Percentiles rank a stretch among this genome's conserved stretches.
Evolutionary conservation across 2,113 vertebrate genomes (phyloP).

Genomic region (Cnemophilus loriae): DNA sequence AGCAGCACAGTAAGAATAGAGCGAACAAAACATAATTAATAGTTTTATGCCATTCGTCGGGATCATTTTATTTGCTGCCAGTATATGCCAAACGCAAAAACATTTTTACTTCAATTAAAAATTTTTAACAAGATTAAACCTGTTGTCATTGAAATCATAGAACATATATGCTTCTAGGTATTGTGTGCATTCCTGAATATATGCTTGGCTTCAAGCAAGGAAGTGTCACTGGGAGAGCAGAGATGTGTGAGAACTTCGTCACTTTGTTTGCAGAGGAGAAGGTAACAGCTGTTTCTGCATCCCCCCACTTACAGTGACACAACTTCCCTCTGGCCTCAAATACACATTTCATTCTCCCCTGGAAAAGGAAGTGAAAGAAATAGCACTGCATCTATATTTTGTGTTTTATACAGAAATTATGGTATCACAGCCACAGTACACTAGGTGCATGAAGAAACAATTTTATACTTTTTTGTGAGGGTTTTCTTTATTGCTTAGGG

Average conservation of each 20-base stretch:
- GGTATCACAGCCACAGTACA: not conserved
- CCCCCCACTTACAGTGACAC: not conserved
- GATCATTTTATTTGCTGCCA: conserved; percentile 53
- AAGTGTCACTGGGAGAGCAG: not conserved
- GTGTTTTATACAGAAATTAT: not conserved
- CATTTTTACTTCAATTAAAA: conserved; percentile 52
- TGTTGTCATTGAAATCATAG: not conserved
- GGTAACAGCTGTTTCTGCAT: not conserved
- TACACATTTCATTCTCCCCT: not conserved
- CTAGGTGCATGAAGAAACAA: not conserved
- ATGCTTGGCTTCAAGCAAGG: not conserved
- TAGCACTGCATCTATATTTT: not conserved
- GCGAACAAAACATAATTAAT: conserved; percentile 60
- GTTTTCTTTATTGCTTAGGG: not conserved
- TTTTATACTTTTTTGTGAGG: not conserved
- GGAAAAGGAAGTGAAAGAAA: not conserved
- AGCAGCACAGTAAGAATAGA: conserved; percentile 46
- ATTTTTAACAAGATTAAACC: not conserved
- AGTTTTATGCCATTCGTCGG: conserved; percentile 48
- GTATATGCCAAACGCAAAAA: conserved; percentile 25
- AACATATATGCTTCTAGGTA: not conserved
- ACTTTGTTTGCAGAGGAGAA: not conserved
- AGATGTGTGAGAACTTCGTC: not conserved
- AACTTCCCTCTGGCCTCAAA: not conserved
- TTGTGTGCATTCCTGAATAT: not conserved